phyloP scores from a whole-genome alignment of 2,113 vertebrate genomes.

The Grammomys dolichurus region DNA sequence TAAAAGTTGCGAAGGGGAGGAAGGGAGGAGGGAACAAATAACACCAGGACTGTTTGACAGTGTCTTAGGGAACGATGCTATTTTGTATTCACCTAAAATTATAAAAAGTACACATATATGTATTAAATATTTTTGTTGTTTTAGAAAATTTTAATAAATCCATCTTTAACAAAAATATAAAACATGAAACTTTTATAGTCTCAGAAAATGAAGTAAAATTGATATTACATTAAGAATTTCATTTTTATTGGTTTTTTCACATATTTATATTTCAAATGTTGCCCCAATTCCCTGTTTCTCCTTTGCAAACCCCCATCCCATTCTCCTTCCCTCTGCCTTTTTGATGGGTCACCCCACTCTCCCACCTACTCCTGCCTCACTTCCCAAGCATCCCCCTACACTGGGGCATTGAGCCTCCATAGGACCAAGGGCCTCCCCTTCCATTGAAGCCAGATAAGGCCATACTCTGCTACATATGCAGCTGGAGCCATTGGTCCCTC shows the following conservation, averaged over 20 bases:
- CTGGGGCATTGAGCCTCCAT: no score
- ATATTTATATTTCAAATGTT: no score
- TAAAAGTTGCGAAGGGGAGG: background rate
- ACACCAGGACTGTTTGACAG: background rate
- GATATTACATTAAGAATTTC: background rate
- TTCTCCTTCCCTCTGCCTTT: no score
- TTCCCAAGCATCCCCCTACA: no score
- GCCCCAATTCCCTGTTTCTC: no score
- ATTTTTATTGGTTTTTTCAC: background rate
- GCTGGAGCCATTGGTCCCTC: no score
- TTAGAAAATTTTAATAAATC: background rate
- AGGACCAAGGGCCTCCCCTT: no score
- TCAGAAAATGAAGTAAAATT: conserved; percentile 16
- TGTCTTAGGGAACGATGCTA: background rate
- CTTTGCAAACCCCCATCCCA: no score
- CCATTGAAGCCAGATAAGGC: no score
- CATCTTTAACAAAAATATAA: background rate
- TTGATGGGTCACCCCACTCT: no score
- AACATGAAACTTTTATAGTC: background rate
- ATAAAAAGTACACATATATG: background rate
- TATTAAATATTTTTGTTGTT: background rate
- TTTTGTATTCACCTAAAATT: background rate
- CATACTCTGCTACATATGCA: no score
- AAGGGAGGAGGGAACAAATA: background rate
- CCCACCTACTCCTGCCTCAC: no score